Evolutionary conservation across 2,113 vertebrate species (phyloP).

Genomic region (Oryctolagus cuniculus): mOryCun1.1 NC_091434.1:166254501-166255000

Average conservation of each 20-base stretch:
- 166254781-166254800: conserved; percentile 5
- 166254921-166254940: conserved; percentile 42
- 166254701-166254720: not conserved
- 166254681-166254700: conserved; percentile 38
- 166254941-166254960: conserved; percentile 23
- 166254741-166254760: not conserved
- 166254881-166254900: conserved; percentile 49
- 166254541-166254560: not conserved
- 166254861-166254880: not conserved
- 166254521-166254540: not conserved
- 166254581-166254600: not conserved
- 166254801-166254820: not conserved
- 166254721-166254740: not conserved
- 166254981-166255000: conserved; percentile 27
- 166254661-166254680: not conserved
- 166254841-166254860: not conserved
- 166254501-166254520: not conserved
- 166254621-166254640: not conserved
- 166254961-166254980: conserved; percentile 16
- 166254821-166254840: not conserved
- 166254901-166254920: not conserved
- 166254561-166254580: not conserved
- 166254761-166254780: conserved; percentile 19
- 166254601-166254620: conserved; percentile 33
- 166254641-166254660: not conserved